Evolutionary conservation across 2,888 invertebrate species (phyloP), one percentile per base, ranked within the genome.

Genomic region (Drosophila pseudotakahashii): DNA sequence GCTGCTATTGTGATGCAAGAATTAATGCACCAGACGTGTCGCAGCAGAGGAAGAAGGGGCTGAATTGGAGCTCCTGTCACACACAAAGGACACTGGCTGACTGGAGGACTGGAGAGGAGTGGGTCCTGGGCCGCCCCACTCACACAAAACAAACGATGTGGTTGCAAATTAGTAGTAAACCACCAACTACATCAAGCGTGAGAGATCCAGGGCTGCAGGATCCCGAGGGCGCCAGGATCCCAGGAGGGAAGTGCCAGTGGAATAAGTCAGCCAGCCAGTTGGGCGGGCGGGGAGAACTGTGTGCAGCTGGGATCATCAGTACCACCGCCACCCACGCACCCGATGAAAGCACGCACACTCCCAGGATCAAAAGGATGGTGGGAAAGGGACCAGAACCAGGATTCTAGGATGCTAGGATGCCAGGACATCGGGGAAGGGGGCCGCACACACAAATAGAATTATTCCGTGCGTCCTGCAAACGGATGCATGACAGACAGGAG

Each of bases 121-220:
- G 3, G 23, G 23, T 23, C 23, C 23, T 4, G 23, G 3, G 2
- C 6, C 26, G 2, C 23, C 4, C 72, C 41, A 61, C 53, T 52
- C 86, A 67, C 82, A 82, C 81, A 84, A 84, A 84, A 84, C 83
- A 84, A 84, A 87, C 88, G 83, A 87, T 84, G 88, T 87, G 83
- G 83, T 83, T 83, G 83, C 83, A 83, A 83, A 84, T 87, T 87
- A 84, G 83, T 87, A 84, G 83, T 83, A 84, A 84, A 84, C 83
- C 88, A 87, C 79, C 82, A 84, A 84, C 83, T 87, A 87, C 83
- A 84, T 84, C 82, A 84, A 81, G 79, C 79, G 77, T 73, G 78
- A 76, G 79, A 48, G 63, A 53, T 58, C 48, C 70, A 68, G 73
- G 55, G 47, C 73, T 48, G 41, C 63, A 41, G 55, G 51, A 14